These are phyloP conservation scores for Drosophila ficusphila DNA, from an alignment of 1,140 invertebrate species.

Conservation along the genomic window DNA sequence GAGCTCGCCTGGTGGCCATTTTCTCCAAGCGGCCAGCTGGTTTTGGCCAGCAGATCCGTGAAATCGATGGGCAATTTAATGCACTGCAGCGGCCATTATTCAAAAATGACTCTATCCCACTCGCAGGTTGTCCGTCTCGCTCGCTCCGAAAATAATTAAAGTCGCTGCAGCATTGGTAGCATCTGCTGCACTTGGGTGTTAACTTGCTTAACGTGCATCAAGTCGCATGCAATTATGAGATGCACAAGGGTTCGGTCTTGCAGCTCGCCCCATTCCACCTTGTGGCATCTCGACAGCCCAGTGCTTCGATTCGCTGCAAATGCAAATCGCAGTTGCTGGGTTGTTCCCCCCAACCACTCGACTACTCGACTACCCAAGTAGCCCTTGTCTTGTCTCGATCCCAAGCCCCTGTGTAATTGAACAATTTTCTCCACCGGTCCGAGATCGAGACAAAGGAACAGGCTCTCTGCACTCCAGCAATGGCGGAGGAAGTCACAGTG, in stretches of 20 bases:
- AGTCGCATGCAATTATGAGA: conserved; percentile 72
- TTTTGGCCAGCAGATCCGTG: conserved; percentile 20
- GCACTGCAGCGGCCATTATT: conserved; percentile 73
- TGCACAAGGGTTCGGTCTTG: conserved; percentile 21
- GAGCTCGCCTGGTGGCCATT: conserved; percentile 61
- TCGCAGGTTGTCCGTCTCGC: conserved; percentile 13
- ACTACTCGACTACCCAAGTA: conserved; percentile 11
- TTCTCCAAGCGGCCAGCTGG: conserved; percentile 15
- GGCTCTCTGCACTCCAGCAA: conserved; percentile 31
- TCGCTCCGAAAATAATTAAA: conserved; percentile 67
- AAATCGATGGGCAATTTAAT: conserved; percentile 67
- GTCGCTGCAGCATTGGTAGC: conserved; percentile 23
- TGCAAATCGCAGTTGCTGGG: conserved; percentile 58
- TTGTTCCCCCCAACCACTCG: too few species aligned
- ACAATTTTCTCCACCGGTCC: conserved; percentile 72
- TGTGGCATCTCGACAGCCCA: conserved; percentile 3
- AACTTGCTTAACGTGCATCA: conserved; percentile 79
- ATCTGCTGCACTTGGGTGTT: conserved; percentile 66
- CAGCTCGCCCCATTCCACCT: conserved; percentile 1
- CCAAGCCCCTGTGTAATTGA: conserved; percentile 69
- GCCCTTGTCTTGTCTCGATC: conserved; percentile 26
- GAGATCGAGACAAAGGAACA: conserved; percentile 28
- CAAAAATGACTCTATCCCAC: conserved; percentile 45
- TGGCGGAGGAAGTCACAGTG: conserved; percentile 47
- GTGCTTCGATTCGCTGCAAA: conserved; percentile 70